Percentiles rank a stretch among this genome's conserved stretches.
Evolutionary conservation across 2,113 vertebrate species (phyloP).

Genomic region (Melanotaenia duboulayi): DNA sequence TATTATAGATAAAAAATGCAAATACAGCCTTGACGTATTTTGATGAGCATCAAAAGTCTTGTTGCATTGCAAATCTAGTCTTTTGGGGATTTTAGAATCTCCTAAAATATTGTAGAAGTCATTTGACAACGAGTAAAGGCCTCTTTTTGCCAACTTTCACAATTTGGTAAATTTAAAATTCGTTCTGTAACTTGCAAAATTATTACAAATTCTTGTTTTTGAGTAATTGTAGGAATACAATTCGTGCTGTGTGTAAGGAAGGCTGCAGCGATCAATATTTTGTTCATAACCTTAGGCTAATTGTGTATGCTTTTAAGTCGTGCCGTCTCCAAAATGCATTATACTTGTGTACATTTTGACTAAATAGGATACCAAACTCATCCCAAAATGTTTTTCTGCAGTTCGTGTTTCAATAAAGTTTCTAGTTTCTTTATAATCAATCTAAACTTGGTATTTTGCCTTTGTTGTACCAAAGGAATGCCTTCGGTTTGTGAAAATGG

Average conservation of each 20-base stretch:
- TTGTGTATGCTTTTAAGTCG: constrained; percentile 85
- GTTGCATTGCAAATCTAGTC: constrained; percentile 51
- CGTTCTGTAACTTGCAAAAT: constrained; percentile 53
- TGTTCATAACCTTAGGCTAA: constrained; percentile 89
- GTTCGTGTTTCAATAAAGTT: constrained; percentile 97
- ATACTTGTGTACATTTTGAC: constrained; percentile 93
- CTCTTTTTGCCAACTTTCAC: constrained; percentile 48
- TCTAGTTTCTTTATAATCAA: constrained; percentile 93
- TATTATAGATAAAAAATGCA: constrained; percentile 40
- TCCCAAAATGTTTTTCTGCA: constrained; percentile 92
- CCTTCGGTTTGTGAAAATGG: constrained; percentile 69
- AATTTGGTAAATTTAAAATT: constrained; percentile 49
- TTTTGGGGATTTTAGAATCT: constrained; percentile 39
- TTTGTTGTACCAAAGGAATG: constrained; percentile 82
- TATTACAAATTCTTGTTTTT: constrained; percentile 49
- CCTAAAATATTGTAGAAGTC: constrained; percentile 48
- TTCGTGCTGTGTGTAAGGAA: constrained; percentile 71
- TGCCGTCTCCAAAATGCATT: constrained; percentile 89
- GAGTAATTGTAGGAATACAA: constrained; percentile 43
- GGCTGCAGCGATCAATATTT: constrained; percentile 87
- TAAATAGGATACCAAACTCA: constrained; percentile 97
- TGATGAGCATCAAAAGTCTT: constrained; percentile 41
- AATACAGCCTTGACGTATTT: constrained; percentile 41
- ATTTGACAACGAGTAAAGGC: constrained; percentile 47
- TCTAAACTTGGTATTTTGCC: constrained; percentile 94